These are phyloP conservation scores for Cenopis cana DNA, from an alignment of 2,888 invertebrate genomes.

Conservation along the genomic window DNA sequence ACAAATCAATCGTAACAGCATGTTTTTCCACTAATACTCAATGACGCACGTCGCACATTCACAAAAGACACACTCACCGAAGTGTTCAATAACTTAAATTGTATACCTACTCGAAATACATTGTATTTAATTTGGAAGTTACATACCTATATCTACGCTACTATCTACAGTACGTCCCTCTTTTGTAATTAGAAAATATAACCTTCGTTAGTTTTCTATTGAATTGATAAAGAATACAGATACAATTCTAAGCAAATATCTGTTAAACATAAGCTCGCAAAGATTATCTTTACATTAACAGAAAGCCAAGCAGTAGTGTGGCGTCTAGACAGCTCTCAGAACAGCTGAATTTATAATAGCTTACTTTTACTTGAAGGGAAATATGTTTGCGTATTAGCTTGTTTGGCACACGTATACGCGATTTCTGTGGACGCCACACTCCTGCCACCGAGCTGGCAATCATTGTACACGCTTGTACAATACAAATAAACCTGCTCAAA, in stretches of 20 bases:
- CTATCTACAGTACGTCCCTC: constrained; percentile 2
- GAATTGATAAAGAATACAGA: not conserved
- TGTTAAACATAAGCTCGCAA: not conserved
- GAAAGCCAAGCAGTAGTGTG: not conserved
- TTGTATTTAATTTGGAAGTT: constrained; percentile 2
- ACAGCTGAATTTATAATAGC: not conserved
- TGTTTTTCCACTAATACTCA: not conserved
- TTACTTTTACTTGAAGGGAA: not conserved
- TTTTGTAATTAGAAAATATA: constrained; percentile 5
- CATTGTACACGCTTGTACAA: constrained; percentile 21
- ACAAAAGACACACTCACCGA: not conserved
- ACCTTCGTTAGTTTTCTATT: constrained; percentile 3
- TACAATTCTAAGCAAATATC: not conserved
- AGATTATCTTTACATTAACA: constrained; percentile 1
- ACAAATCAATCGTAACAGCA: not conserved
- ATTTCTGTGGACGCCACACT: not conserved
- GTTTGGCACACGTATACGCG: not conserved
- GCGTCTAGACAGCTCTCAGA: not conserved
- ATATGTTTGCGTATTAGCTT: not conserved
- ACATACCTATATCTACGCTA: not conserved
- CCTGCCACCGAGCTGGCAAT: not conserved
- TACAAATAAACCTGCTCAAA: constrained; percentile 43
- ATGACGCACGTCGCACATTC: not conserved
- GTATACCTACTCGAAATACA: constrained; percentile 6
- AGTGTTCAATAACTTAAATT: constrained; percentile 3